Conservation (phyloP, 2,888 invertebrate species). For the Volucella zonaria region DNA sequence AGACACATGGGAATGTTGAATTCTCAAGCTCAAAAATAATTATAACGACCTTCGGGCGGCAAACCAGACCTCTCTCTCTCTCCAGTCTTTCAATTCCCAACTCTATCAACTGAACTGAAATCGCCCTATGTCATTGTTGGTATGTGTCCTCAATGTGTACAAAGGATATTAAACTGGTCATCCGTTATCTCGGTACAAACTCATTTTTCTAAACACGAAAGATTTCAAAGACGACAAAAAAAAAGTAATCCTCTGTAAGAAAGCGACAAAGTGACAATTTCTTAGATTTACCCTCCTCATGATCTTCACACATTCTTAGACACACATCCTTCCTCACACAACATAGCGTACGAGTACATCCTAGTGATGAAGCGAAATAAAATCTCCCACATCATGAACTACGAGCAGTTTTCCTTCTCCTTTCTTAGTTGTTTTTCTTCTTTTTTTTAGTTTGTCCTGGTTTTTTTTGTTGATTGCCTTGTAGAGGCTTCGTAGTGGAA, state of each 20-base stretch:
- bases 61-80: background rate
- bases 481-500: slow-evolving; percentile 28
- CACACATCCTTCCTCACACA: background rate
- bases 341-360: background rate
- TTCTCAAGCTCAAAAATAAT: slow-evolving; percentile 12
- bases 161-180: slow-evolving; percentile 63
- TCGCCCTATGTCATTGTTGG: background rate
- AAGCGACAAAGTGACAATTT: slow-evolving; percentile 46
- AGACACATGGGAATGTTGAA: background rate
- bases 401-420: no score
- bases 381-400: slow-evolving; percentile 35
- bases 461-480: background rate
- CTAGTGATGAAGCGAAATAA: slow-evolving; percentile 18
- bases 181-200: slow-evolving; percentile 49
- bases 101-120: background rate
- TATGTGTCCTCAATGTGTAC: slow-evolving; percentile 18
- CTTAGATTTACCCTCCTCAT: slow-evolving; percentile 1
- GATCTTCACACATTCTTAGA: background rate
- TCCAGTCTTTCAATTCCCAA: no score
- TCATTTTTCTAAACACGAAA: slow-evolving; percentile 37
- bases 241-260: background rate
- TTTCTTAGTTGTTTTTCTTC: background rate
- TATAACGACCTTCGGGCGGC: slow-evolving; percentile 20
- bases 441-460: background rate
- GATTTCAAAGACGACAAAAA: background rate